Evolutionary conservation across 2,888 invertebrate genomes (phyloP).

Genomic region (Drosophila borealis): DNA sequence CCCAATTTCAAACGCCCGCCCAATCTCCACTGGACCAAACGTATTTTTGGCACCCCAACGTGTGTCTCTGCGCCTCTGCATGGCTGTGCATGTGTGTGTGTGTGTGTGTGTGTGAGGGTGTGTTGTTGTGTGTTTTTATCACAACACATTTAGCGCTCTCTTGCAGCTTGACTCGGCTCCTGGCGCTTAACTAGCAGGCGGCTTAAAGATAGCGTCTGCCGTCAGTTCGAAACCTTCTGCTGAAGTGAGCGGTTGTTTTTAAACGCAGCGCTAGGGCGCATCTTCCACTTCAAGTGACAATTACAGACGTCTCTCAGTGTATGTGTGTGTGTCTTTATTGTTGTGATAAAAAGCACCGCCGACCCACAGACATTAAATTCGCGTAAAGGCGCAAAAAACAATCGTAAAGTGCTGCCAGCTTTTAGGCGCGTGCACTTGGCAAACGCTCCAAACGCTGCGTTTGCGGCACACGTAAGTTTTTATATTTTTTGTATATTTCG

Average conservation of each 20-base stretch:
- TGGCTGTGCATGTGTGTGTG: slow-evolving; percentile 13
- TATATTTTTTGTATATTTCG: not conserved
- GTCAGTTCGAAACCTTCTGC: slow-evolving; percentile 79
- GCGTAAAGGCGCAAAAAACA: slow-evolving; percentile 52
- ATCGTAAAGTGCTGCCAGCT: slow-evolving; percentile 41
- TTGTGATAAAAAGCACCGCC: slow-evolving; percentile 48
- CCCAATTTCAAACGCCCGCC: slow-evolving; percentile 53
- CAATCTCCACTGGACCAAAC: slow-evolving; percentile 49
- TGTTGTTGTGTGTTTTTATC: slow-evolving; percentile 55
- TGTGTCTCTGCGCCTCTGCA: slow-evolving; percentile 34
- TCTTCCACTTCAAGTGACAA: slow-evolving; percentile 32
- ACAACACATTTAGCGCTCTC: slow-evolving; percentile 65
- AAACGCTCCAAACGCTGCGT: slow-evolving; percentile 2
- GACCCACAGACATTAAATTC: slow-evolving; percentile 57
- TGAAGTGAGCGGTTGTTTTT: slow-evolving; percentile 77
- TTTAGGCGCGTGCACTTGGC: slow-evolving; percentile 32
- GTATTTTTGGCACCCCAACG: slow-evolving; percentile 45
- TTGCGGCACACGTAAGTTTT: slow-evolving; percentile 35
- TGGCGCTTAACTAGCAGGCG: slow-evolving; percentile 26
- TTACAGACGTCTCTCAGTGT: slow-evolving; percentile 23
- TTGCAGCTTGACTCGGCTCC: slow-evolving; percentile 17
- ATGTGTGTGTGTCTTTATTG: slow-evolving; percentile 44
- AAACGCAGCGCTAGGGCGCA: slow-evolving; percentile 58
- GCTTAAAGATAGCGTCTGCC: slow-evolving; percentile 59
- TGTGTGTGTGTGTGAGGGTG: slow-evolving; percentile 19